These are phyloP conservation scores for Meta bourneti DNA, from an alignment of 2,888 invertebrate genomes.

Conservation along the genomic window DNA sequence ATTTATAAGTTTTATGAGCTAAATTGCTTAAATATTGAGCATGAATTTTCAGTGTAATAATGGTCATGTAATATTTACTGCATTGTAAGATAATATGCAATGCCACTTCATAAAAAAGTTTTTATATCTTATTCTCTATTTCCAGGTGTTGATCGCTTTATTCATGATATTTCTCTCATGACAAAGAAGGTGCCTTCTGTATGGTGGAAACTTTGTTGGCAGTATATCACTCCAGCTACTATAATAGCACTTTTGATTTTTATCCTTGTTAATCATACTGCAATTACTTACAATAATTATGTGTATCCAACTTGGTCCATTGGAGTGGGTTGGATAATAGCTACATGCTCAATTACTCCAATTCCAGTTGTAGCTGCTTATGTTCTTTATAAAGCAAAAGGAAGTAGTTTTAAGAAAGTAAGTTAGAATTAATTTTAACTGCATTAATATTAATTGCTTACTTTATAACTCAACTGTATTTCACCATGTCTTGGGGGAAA, in stretches of 20 bases:
- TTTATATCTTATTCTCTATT: not conserved
- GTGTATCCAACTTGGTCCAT: conserved; percentile 80
- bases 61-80: not conserved
- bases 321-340: conserved; percentile 80
- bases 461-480: not conserved
- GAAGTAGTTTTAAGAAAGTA: conserved; percentile 65
- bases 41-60: not conserved
- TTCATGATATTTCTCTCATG: conserved; percentile 78
- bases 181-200: conserved; percentile 67
- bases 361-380: conserved; percentile 79
- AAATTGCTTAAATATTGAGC: too few relatives aligned
- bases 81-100: not conserved
- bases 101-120: not conserved
- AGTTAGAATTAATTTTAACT: not conserved
- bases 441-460: not conserved
- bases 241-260: conserved; percentile 70
- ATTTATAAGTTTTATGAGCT: too few relatives aligned
- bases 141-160: conserved; percentile 80
- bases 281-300: conserved; percentile 81
- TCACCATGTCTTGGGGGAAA: too few relatives aligned
- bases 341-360: conserved; percentile 79
- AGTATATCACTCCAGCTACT: conserved; percentile 74
- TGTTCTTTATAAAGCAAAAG: conserved; percentile 74
- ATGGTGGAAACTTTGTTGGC: conserved; percentile 77
- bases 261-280: conserved; percentile 78